Conservation (phyloP, 23 tunicate species). For the Halocynthia roretzi region DNA sequence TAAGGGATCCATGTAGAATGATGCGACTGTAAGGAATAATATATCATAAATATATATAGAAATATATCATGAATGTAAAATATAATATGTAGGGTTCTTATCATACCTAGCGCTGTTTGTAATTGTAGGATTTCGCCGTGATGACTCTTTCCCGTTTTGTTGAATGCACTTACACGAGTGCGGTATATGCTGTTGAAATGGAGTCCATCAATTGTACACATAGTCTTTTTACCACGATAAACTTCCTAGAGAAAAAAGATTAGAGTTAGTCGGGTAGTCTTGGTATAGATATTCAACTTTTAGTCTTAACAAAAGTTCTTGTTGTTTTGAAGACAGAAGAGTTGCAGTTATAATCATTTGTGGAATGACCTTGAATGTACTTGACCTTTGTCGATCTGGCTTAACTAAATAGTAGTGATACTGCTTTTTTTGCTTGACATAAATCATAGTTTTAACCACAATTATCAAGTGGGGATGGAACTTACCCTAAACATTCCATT, state of each 20-base stretch:
- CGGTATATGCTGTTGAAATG: conserved; percentile 79
- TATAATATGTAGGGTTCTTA: neutral
- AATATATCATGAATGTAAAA: neutral
- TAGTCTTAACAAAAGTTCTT: too few species aligned
- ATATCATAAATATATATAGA: neutral
- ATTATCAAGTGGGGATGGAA: neutral
- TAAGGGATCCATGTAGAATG: conserved; percentile 52
- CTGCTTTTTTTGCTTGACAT: too few species aligned
- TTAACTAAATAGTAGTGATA: too few species aligned
- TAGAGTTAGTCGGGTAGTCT: neutral
- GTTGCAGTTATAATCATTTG: too few species aligned
- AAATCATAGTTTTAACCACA: too few species aligned
- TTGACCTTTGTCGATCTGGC: too few species aligned
- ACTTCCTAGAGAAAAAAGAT: conserved; percentile 54
- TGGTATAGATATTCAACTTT: neutral
- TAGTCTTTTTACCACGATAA: conserved; percentile 58
- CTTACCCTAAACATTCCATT: conserved; percentile 84
- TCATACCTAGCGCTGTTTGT: conserved; percentile 88
- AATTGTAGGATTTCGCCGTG: conserved; percentile 69
- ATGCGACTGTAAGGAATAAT: conserved; percentile 50
- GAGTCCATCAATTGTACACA: conserved; percentile 89
- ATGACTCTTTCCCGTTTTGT: conserved; percentile 59
- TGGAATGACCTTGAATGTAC: too few species aligned
- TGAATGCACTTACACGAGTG: conserved; percentile 81
- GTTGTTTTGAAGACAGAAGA: too few species aligned